phyloP scores from a whole-genome alignment of 2,888 invertebrate species.

The Cheilosia pagana region DNA sequence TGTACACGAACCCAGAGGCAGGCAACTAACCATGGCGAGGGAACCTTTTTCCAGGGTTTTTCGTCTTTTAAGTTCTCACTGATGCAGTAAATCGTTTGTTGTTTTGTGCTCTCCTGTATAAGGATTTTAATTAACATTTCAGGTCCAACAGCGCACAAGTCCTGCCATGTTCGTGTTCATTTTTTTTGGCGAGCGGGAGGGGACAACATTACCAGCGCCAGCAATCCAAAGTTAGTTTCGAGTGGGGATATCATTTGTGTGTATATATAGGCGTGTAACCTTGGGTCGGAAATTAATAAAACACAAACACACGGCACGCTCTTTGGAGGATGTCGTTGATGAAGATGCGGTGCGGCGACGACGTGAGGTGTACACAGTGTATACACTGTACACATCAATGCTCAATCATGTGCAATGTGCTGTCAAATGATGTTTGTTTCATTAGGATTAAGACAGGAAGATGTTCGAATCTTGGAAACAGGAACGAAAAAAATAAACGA shows the following conservation, averaged over 20 bases:
- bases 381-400: too few species aligned
- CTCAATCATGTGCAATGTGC: slow-evolving; percentile 62
- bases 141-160: slow-evolving; percentile 35
- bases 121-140: slow-evolving; percentile 72
- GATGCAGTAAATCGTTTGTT: slow-evolving; percentile 72
- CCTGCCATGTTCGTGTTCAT: slow-evolving; percentile 12
- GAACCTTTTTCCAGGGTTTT: slow-evolving; percentile 35
- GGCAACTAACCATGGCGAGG: slow-evolving; percentile 8
- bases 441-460: slow-evolving; percentile 17
- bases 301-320: slow-evolving; percentile 34
- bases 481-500: background rate
- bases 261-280: slow-evolving; percentile 26
- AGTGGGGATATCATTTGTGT: slow-evolving; percentile 30
- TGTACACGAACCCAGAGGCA: background rate
- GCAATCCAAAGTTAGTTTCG: slow-evolving; percentile 36
- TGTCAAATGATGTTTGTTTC: slow-evolving; percentile 62
- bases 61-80: slow-evolving; percentile 48
- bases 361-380: slow-evolving; percentile 7
- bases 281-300: slow-evolving; percentile 49
- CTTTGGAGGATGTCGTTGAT: background rate
- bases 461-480: background rate
- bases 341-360: slow-evolving; percentile 18
- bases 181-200: too few species aligned
- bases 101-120: slow-evolving; percentile 61
- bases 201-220: background rate